Conservation (phyloP, 2,113 vertebrate genomes). For the Myrmophylax atrothorax region DNA sequence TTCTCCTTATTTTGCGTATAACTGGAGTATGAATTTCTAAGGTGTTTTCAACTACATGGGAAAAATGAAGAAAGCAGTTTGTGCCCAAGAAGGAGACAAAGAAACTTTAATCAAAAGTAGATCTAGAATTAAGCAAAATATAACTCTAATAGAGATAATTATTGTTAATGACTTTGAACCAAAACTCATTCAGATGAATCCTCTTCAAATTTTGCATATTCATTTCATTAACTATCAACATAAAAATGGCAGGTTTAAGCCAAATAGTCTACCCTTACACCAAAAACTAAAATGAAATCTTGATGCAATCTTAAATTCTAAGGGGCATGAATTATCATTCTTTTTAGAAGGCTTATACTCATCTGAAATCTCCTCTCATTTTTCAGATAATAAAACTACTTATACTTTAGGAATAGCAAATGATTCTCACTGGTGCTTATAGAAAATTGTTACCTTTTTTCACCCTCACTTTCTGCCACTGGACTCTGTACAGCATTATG, state of each 20-base stretch:
- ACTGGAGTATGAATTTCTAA: not conserved
- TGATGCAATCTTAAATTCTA: not conserved
- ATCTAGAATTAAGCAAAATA: not conserved
- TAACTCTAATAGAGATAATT: conserved; percentile 1
- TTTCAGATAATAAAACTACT: not conserved
- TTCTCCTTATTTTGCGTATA: not conserved
- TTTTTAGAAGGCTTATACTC: not conserved
- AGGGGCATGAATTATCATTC: not conserved
- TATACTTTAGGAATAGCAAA: not conserved
- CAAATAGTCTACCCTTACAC: not conserved
- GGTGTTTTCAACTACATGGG: not conserved
- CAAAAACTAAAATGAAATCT: not conserved
- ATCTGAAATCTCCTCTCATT: not conserved
- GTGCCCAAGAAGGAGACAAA: not conserved
- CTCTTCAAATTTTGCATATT: not conserved
- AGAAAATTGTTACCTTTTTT: not conserved
- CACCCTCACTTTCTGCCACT: not conserved
- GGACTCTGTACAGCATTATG: not conserved
- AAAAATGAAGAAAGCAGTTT: conserved; percentile 13
- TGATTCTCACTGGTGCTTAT: not conserved
- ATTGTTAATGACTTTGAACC: not conserved
- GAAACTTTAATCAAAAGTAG: not conserved
- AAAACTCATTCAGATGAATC: not conserved
- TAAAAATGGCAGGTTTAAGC: not conserved
- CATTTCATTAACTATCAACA: not conserved